Percentiles rank a stretch among this genome's conserved stretches.
phyloP scores from a whole-genome alignment of 1,140 invertebrate species.

The Cydia amplana region DNA sequence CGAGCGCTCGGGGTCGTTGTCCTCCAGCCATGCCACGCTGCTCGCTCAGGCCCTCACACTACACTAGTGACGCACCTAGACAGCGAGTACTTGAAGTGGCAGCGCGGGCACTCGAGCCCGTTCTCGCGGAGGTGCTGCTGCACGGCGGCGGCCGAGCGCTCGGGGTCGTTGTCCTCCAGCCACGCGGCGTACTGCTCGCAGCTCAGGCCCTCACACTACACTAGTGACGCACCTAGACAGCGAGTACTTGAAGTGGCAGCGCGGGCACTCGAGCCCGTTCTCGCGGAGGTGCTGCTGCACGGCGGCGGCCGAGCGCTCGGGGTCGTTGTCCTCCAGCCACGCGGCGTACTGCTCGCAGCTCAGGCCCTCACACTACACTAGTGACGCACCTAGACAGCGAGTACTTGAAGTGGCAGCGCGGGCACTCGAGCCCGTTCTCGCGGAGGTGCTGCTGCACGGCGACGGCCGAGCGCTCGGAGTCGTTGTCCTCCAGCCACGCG shows the following conservation, averaged over 20 bases:
- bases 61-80: constrained; percentile 76
- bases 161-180: constrained; percentile 82
- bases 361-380: constrained; percentile 82
- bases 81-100: constrained; percentile 91
- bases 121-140: constrained; percentile 93
- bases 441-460: constrained; percentile 91
- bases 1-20: constrained; percentile 93
- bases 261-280: constrained; percentile 93
- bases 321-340: constrained; percentile 95
- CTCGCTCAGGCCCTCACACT: constrained; percentile 88
- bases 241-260: constrained; percentile 92
- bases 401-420: constrained; percentile 91
- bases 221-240: constrained; percentile 80
- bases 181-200: too few species aligned
- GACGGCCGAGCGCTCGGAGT: constrained; percentile 90
- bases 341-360: constrained; percentile 93
- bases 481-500: constrained; percentile 94
- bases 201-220: too few species aligned
- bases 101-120: constrained; percentile 93
- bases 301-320: constrained; percentile 89
- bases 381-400: constrained; percentile 83
- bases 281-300: constrained; percentile 92
- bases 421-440: constrained; percentile 94
- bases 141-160: constrained; percentile 89
- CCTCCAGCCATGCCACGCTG: constrained; percentile 93